Conservation (phyloP, 2,888 invertebrate genomes). For the Orthonevra nobilis region DNA sequence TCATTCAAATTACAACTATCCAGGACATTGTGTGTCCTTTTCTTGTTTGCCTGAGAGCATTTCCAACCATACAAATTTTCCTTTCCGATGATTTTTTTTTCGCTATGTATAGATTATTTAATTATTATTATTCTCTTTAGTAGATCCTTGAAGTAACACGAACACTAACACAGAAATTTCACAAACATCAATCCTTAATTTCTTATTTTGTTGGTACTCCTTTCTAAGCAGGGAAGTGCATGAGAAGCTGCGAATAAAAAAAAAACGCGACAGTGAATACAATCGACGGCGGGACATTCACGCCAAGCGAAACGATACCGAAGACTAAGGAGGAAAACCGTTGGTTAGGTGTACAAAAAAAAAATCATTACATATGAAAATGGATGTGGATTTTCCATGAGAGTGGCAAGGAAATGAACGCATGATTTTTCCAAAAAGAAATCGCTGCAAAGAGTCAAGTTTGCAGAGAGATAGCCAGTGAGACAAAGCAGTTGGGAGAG, state of each 20-base stretch:
- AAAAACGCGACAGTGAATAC: conserved; percentile 46
- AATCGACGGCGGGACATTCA: conserved; percentile 59
- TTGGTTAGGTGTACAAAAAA: conserved; percentile 51
- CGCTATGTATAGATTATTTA: conserved; percentile 22
- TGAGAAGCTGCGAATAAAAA: conserved; percentile 15
- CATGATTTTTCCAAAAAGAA: conserved; percentile 41
- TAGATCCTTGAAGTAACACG: conserved; percentile 18
- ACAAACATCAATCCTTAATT: conserved; percentile 14
- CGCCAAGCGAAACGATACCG: conserved; percentile 56
- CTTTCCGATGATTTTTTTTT: not conserved
- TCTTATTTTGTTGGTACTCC: not conserved
- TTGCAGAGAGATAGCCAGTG: conserved; percentile 33
- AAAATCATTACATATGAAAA: conserved; percentile 55
- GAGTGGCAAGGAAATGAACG: conserved; percentile 16
- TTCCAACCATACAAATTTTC: too few species aligned
- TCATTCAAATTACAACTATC: conserved; percentile 38
- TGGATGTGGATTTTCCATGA: conserved; percentile 56
- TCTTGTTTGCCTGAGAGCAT: conserved; percentile 9
- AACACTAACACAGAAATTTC: not conserved
- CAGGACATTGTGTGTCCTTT: conserved; percentile 30
- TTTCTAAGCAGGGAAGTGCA: not conserved
- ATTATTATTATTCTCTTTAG: conserved; percentile 21
- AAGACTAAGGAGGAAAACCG: conserved; percentile 63
- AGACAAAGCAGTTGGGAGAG: not conserved
- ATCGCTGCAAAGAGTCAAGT: conserved; percentile 7